Evolutionary conservation across 2,797 vertebrate genomes (phyloP), one percentile per base, ranked within the genome.

Genomic region (Rhyacichthys aspro): DNA sequence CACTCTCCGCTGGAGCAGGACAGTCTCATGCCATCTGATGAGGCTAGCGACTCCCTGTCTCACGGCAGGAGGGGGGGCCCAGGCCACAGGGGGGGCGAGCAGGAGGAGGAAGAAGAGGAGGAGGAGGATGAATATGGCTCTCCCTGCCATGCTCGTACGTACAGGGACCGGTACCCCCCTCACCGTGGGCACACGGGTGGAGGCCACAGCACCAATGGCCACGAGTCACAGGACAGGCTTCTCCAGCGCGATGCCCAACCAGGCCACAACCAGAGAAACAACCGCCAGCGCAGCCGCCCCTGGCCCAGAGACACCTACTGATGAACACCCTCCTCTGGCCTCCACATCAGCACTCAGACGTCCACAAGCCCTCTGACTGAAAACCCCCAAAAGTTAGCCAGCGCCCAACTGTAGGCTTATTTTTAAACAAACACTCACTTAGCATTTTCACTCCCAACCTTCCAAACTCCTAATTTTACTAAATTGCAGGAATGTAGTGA

Each of bases 261-360:
- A 50, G 93, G 92, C 77, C 94, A 94, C 90, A 94, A 92, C 75
- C 95, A 95, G 85, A 93, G 95, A 84, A 95, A 94, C 93, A 94
- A 93, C 93, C 94, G 95, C 82, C 96, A 95, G 81, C 95, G 94
- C 81, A 94, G 93, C 80, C 92, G 95, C 66, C 94, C 95, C 65
- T 98, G 96, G 96, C 94, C 96, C 62, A 93, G 95, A 87, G 95
- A 97, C 89, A 97, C 93, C 89, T 96, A 96, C 89, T 97, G 93
- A 95, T 44, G 55, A 61, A 48, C 67, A 8, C 8, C 43, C 36
- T 53, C 49, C 38, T 28, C 45, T 9, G 14, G 10, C 28, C 58
- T 12, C 4, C 42, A 66, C 62, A 72, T 71, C 72, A 23, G 46
- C 65, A 61, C 15, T 28, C 0, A 46, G 44, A 28, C 48, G 43